Conservation (phyloP, 2,113 vertebrate genomes). For the Crocuta crocuta region DNA sequence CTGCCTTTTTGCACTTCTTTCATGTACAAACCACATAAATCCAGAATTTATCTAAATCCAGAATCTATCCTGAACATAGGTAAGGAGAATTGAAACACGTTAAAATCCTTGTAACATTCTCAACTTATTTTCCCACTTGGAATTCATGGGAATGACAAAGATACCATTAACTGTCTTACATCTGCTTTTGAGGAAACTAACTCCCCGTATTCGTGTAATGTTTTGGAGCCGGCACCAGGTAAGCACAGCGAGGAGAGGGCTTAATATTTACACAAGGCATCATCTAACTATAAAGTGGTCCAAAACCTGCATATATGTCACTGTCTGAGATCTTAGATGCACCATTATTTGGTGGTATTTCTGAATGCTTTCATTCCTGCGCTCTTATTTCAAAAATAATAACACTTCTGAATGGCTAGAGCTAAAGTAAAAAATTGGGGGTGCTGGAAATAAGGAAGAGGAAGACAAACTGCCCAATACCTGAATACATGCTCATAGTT, state of each 20-base stretch:
- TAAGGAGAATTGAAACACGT: not conserved
- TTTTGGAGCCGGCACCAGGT: not conserved
- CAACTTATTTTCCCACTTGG: slow-evolving; percentile 17
- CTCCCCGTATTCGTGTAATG: too few relatives aligned
- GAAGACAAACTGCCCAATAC: not conserved
- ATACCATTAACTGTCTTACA: not conserved
- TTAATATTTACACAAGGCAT: not conserved
- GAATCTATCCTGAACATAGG: not conserved
- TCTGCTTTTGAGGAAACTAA: not conserved
- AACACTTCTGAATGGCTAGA: not conserved
- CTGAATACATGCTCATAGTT: not conserved
- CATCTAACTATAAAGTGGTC: not conserved
- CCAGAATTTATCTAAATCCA: not conserved
- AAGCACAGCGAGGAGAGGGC: not conserved
- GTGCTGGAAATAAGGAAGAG: not conserved
- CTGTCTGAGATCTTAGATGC: not conserved
- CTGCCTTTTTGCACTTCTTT: not conserved
- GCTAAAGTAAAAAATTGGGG: not conserved
- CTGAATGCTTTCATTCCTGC: not conserved
- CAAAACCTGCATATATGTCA: not conserved
- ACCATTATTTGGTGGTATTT: not conserved
- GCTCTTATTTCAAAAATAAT: not conserved
- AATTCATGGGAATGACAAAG: slow-evolving; percentile 17
- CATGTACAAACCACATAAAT: slow-evolving; percentile 20
- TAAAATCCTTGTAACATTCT: not conserved